phyloP scores from a whole-genome alignment of 2,797 vertebrate species.

The Rhodeus uyekii region DNA sequence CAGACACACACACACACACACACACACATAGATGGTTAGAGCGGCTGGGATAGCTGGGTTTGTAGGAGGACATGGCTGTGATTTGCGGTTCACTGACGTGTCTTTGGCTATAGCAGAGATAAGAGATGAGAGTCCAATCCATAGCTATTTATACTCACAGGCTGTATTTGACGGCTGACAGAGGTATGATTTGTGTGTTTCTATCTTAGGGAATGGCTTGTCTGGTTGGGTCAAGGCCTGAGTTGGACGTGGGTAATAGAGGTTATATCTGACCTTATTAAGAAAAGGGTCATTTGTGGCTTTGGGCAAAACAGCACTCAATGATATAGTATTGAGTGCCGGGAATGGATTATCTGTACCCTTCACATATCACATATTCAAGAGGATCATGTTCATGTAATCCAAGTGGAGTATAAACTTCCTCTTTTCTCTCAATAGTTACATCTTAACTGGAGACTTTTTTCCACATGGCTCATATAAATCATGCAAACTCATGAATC shows the following conservation, averaged over 20 bases:
- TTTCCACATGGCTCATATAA: background rate
- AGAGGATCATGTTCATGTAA: background rate
- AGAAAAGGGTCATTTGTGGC: background rate
- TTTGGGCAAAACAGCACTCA: background rate
- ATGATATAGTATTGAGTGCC: background rate
- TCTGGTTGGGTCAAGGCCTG: slow-evolving; percentile 52
- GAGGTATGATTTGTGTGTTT: slow-evolving; percentile 70
- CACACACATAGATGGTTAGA: background rate
- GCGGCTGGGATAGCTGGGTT: slow-evolving; percentile 13
- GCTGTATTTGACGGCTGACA: slow-evolving; percentile 60
- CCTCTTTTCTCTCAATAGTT: background rate
- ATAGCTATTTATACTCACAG: slow-evolving; percentile 52
- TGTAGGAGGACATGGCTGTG: slow-evolving; percentile 43
- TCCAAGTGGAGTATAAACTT: background rate
- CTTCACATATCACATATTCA: background rate
- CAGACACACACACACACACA: slow-evolving; percentile 17
- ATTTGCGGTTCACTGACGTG: slow-evolving; percentile 49
- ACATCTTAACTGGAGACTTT: background rate
- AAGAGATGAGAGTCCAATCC: slow-evolving; percentile 43
- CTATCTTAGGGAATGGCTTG: slow-evolving; percentile 62
- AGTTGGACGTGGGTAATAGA: slow-evolving; percentile 14
- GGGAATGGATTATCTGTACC: background rate
- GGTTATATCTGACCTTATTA: slow-evolving; percentile 34
- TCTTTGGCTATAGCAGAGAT: slow-evolving; percentile 46
- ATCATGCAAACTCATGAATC: slow-evolving; percentile 15